Conservation (phyloP, 2,888 invertebrate genomes). For the Corythucha ciliata region DNA sequence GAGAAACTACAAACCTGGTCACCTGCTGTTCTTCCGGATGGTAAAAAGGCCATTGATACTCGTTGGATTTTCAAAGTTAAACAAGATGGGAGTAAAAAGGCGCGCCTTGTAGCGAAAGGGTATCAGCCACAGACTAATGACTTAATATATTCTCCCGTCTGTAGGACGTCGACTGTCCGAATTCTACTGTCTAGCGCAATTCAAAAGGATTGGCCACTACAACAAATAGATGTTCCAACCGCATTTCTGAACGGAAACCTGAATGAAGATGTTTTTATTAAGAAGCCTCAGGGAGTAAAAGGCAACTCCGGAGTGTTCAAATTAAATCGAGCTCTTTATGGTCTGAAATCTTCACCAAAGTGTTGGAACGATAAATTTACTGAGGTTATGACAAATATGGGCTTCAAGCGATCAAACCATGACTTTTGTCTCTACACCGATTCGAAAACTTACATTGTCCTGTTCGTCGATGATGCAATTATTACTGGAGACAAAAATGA, state of each 20-base stretch:
- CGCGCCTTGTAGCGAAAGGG: conserved; percentile 25
- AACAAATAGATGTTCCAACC: conserved; percentile 7
- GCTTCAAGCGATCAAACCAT: conserved; percentile 12
- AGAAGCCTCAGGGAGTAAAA: conserved; percentile 20
- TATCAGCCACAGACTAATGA: conserved; percentile 19
- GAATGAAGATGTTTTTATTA: conserved; percentile 16
- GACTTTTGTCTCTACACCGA: conserved; percentile 15
- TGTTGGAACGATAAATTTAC: conserved; percentile 22
- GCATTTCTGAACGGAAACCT: conserved; percentile 14
- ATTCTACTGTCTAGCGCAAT: conserved; percentile 3
- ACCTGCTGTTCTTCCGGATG: conserved; percentile 14
- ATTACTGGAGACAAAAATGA: conserved; percentile 13
- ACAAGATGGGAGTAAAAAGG: conserved; percentile 25
- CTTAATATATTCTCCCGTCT: conserved; percentile 4
- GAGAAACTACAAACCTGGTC: conserved; percentile 26
- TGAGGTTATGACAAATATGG: conserved; percentile 13
- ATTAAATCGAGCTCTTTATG: conserved; percentile 6
- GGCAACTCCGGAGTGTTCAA: conserved; percentile 2
- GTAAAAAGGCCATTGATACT: conserved; percentile 20
- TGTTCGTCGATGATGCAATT: conserved; percentile 24
- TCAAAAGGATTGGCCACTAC: not conserved
- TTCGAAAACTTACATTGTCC: conserved; percentile 3
- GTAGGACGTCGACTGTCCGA: conserved; percentile 16
- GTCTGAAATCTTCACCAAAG: conserved; percentile 14
- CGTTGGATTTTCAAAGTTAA: conserved; percentile 26